phyloP scores from a whole-genome alignment of 2,797 vertebrate genomes.

The Lateolabrax maculatus region DNA sequence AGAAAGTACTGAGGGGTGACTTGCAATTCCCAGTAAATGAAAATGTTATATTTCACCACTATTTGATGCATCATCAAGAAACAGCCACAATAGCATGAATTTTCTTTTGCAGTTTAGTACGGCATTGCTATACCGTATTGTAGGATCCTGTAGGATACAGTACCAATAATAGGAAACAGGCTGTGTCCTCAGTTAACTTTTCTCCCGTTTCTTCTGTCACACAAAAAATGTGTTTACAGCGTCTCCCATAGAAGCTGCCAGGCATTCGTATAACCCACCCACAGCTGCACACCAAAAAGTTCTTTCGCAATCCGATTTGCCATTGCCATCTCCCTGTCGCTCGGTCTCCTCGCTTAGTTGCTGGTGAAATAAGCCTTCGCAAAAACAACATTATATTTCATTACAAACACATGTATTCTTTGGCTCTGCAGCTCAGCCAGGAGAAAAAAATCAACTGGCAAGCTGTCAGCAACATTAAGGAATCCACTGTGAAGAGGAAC shows the following conservation, averaged over 20 bases:
- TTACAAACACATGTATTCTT: constrained; percentile 21
- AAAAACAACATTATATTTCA: not conserved
- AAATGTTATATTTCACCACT: not conserved
- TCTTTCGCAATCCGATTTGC: constrained; percentile 1
- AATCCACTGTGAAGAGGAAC: constrained; percentile 29
- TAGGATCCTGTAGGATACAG: not conserved
- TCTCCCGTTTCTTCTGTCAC: not conserved
- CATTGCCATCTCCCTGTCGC: not conserved
- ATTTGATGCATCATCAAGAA: not conserved
- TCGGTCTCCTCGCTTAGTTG: not conserved
- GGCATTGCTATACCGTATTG: too few relatives aligned
- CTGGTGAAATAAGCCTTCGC: not conserved
- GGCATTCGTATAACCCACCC: not conserved
- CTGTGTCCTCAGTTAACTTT: not conserved
- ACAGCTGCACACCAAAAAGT: not conserved
- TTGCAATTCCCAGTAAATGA: not conserved
- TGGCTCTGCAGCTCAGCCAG: constrained; percentile 45
- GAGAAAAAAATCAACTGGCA: constrained; percentile 54
- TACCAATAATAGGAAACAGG: not conserved
- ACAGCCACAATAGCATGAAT: not conserved
- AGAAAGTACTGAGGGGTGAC: not conserved
- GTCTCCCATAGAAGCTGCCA: not conserved
- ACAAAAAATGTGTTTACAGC: not conserved
- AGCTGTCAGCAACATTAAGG: constrained; percentile 16
- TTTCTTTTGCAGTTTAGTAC: not conserved